Conservation (phyloP, 2,113 vertebrate species). For the Natator depressus region DNA sequence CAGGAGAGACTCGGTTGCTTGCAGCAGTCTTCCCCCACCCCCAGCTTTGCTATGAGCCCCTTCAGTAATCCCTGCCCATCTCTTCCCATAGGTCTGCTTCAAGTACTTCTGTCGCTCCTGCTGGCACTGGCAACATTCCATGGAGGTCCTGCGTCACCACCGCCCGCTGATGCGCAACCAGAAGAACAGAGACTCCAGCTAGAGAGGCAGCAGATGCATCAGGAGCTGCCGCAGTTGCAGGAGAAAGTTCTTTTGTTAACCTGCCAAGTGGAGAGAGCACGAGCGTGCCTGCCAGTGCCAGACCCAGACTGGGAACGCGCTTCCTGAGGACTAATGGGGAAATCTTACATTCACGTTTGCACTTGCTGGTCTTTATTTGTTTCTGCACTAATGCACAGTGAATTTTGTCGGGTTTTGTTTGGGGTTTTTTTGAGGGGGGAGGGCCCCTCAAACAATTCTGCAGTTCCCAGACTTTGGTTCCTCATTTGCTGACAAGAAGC, state of each 20-base stretch:
- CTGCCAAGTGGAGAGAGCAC: constrained; percentile 71
- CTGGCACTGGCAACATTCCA: constrained; percentile 98
- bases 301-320: constrained; percentile 78
- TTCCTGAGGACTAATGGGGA: constrained; percentile 83
- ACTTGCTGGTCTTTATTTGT: constrained; percentile 98
- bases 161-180: constrained; percentile 98
- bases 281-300: constrained; percentile 64
- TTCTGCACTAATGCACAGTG: constrained; percentile 98
- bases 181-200: constrained; percentile 95
- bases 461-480: constrained; percentile 91
- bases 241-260: constrained; percentile 48
- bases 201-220: constrained; percentile 54
- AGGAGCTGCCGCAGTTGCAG: constrained; percentile 12
- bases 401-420: constrained; percentile 83
- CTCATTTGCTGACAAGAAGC: constrained; percentile 83
- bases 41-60: background rate
- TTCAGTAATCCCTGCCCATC: background rate
- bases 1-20: background rate
- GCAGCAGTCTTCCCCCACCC: background rate
- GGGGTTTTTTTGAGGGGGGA: constrained; percentile 75
- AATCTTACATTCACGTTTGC: constrained; percentile 92
- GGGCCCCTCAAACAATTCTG: constrained; percentile 78
- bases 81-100: constrained; percentile 89
- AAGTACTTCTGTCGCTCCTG: constrained; percentile 99
- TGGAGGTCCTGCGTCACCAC: constrained; percentile 95